Base-by-base conservation (phyloP, 2,888 invertebrate genomes). In the Leptinotarsa rubiginosa region DNA sequence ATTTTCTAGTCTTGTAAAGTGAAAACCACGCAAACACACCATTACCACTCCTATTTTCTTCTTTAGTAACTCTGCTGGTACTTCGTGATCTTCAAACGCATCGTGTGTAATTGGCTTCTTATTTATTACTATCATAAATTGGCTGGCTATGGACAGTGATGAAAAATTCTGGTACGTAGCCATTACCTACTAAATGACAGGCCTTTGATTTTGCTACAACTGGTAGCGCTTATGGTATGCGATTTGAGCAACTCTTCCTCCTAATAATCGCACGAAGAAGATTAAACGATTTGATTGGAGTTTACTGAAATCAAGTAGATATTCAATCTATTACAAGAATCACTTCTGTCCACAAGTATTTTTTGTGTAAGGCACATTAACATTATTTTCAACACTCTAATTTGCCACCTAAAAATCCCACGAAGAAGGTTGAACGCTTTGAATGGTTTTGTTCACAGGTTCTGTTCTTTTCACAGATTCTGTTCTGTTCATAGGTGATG, bases 81-180 rank as follows among this genome's bases (percentile, higher is more conserved):
- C 62, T 62, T 62, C 62, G 62, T 62, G 62, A 62, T 62, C 16
- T 31, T 62, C 31, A 31, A 62, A 62, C 31, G n/a, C 62, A 5
- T 62, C 31, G 16, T 31, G n/a, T 41, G 62, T 62, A 62, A 62
- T 62, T 62, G 62, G 18, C 62, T 62, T 31, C 16, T 62, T 62
- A 62, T 62, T 62, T 31, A 62, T 62, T 62, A 41, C 31, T 41
- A 12, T 62, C 41, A 62, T 41, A 31, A 62, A 62, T 41, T 5
- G 31, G 4, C 25, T 12, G n/a, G 31, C 16, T 62, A n/a, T 2
- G 25, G 10, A 31, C 15, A 41, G 31, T 62, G 62, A 31, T 62
- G 62, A 62, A 62, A 62, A 62, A 62, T 62, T 62, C 62, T n/a
- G 62, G 31, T 62, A n/a, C 41, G 31, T n/a, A 62, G 16, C 31